phyloP scores from a whole-genome alignment of 1,140 invertebrate genomes.

The Dreissena rostriformis region DNA sequence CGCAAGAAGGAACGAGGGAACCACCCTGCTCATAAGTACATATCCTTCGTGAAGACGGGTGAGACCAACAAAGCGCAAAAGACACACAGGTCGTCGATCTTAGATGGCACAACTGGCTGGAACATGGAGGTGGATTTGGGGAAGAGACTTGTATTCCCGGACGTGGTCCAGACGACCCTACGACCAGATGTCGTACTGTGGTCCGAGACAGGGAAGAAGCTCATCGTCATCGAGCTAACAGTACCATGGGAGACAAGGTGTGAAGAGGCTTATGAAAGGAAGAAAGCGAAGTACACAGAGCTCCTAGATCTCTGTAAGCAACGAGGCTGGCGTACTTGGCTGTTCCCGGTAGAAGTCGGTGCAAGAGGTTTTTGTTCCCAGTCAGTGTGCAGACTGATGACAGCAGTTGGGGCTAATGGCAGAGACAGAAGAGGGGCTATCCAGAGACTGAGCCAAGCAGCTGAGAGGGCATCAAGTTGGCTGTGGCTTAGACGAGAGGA shows the following conservation, averaged over 20 bases:
- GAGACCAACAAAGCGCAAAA: neutral
- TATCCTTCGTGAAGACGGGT: slow-evolving; percentile 6
- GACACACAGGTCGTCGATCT: neutral
- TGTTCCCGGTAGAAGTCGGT: too few relatives aligned
- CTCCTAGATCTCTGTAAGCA: too few relatives aligned
- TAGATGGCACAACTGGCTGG: slow-evolving; percentile 2
- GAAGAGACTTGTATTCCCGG: slow-evolving; percentile 23
- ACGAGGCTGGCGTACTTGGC: too few relatives aligned
- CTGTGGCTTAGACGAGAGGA: too few relatives aligned
- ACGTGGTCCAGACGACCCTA: slow-evolving; percentile 25
- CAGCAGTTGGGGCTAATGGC: too few relatives aligned
- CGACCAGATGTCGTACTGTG: slow-evolving; percentile 30
- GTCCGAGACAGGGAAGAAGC: slow-evolving; percentile 23
- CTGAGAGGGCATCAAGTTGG: too few relatives aligned
- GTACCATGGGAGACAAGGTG: slow-evolving; percentile 36
- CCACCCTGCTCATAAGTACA: neutral
- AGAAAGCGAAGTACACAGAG: slow-evolving; percentile 34
- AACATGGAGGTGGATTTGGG: slow-evolving; percentile 29
- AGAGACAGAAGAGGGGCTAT: too few relatives aligned
- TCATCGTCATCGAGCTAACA: slow-evolving; percentile 27
- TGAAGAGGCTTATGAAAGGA: slow-evolving; percentile 44
- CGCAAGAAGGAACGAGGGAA: slow-evolving; percentile 29
- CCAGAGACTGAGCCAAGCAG: too few relatives aligned
- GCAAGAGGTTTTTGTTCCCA: too few relatives aligned
- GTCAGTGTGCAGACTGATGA: too few relatives aligned